These are phyloP conservation scores for Nylanderia fulva DNA, from an alignment of 1,140 invertebrate genomes.

Conservation along the genomic window DNA sequence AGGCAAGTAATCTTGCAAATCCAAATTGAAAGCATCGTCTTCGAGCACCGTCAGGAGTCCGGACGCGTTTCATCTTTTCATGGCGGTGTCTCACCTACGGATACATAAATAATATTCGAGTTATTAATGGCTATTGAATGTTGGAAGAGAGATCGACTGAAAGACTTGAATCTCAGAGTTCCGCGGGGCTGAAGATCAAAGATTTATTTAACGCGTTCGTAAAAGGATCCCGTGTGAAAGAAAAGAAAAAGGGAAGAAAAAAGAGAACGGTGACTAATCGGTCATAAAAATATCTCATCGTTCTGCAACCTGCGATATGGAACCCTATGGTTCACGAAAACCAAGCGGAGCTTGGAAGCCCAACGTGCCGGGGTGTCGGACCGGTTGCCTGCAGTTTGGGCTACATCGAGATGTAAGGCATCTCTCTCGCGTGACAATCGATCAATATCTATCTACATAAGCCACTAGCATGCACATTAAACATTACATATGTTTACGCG, in stretches of 20 bases:
- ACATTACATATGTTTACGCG: conserved; percentile 8
- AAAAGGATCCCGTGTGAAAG: neutral
- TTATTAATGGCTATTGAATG: conserved; percentile 36
- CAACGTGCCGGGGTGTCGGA: conserved; percentile 74
- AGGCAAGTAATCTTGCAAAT: neutral
- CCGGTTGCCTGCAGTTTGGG: conserved; percentile 82
- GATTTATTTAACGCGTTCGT: conserved; percentile 15
- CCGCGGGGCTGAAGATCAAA: neutral
- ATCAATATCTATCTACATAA: conserved; percentile 61
- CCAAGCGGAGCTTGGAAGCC: conserved; percentile 73
- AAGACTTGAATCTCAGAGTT: neutral
- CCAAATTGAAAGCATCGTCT: conserved; percentile 10
- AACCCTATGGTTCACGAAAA: conserved; percentile 42
- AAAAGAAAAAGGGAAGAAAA: too few species aligned
- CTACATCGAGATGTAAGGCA: conserved; percentile 61
- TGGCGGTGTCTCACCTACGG: neutral
- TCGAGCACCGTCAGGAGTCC: neutral
- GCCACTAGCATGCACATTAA: neutral
- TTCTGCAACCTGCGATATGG: neutral
- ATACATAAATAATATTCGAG: conserved; percentile 42
- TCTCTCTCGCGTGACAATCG: conserved; percentile 56
- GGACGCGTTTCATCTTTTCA: neutral
- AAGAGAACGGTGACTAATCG: conserved; percentile 8
- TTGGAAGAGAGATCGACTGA: neutral
- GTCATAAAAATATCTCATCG: conserved; percentile 35